These are phyloP conservation scores for Bos taurus DNA, from an alignment of 2,113 vertebrate species.

Conservation along the genomic window DNA sequence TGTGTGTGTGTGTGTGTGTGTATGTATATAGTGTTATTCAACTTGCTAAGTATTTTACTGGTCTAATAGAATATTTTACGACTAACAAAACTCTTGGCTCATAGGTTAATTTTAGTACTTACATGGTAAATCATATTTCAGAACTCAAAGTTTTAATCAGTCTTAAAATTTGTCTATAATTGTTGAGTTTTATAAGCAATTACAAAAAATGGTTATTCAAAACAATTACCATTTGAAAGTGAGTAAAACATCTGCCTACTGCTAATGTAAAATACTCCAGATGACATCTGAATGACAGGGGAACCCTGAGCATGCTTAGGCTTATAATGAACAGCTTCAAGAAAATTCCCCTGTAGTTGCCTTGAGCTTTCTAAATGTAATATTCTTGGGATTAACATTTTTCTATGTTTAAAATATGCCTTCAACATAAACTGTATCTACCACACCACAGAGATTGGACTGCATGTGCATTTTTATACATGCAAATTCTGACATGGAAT, in stretches of 20 bases:
- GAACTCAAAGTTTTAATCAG: not conserved
- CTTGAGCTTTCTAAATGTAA: slow-evolving; percentile 24
- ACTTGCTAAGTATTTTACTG: not conserved
- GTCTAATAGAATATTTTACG: not conserved
- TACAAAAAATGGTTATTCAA: not conserved
- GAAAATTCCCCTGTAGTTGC: not conserved
- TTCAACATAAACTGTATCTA: not conserved
- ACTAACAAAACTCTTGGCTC: not conserved
- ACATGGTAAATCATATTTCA: not conserved
- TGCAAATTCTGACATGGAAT: not conserved
- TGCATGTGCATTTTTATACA: not conserved
- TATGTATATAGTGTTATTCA: not conserved
- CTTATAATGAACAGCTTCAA: not conserved
- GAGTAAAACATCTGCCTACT: not conserved
- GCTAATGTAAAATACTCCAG: not conserved
- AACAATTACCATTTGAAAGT: not conserved
- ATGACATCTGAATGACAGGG: not conserved
- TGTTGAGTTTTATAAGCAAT: not conserved
- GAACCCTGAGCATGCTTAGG: not conserved
- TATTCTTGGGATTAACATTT: slow-evolving; percentile 40
- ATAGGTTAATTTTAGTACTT: not conserved
- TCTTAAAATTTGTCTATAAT: not conserved
- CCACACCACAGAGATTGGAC: not conserved
- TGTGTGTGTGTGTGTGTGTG: not conserved
- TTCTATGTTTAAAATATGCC: not conserved